Percentiles rank a stretch among this genome's conserved stretches.
Conservation (phyloP, 2,888 invertebrate species). For the Athalia cordata region DNA sequence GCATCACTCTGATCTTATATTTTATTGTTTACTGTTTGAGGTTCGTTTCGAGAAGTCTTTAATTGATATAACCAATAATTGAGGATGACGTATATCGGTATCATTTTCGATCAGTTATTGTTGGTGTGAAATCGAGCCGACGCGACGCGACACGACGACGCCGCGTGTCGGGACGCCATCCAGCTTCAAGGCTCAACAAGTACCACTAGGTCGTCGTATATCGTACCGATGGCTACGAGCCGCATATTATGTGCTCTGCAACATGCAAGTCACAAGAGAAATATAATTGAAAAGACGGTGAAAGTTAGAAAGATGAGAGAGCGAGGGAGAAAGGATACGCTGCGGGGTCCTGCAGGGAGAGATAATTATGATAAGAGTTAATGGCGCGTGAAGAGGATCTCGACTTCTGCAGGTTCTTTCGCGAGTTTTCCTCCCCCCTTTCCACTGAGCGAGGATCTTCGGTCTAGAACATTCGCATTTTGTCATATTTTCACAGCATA, state of each 20-base stretch:
- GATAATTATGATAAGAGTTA: conserved; percentile 44
- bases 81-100: too few relatives aligned
- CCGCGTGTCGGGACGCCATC: too few relatives aligned
- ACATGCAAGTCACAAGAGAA: too few relatives aligned
- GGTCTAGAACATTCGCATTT: not conserved
- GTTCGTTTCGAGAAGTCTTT: too few relatives aligned
- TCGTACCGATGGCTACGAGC: too few relatives aligned
- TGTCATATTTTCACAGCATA: conserved; percentile 44
- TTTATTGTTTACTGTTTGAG: too few relatives aligned
- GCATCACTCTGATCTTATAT: too few relatives aligned
- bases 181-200: conserved; percentile 21
- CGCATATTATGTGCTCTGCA: too few relatives aligned
- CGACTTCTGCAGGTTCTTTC: not conserved
- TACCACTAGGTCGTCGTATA: not conserved
- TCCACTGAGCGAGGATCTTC: not conserved
- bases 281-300: not conserved
- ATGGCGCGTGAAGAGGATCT: conserved; percentile 39
- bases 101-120: too few relatives aligned
- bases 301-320: conserved; percentile 5
- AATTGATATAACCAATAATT: too few relatives aligned
- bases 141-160: too few relatives aligned
- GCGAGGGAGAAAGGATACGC: not conserved
- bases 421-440: not conserved
- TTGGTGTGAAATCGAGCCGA: too few relatives aligned
- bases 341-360: not conserved